Evolutionary conservation across 2,113 vertebrate species (phyloP).

Genomic region (Machaerirhynchus nigripectus): DNA sequence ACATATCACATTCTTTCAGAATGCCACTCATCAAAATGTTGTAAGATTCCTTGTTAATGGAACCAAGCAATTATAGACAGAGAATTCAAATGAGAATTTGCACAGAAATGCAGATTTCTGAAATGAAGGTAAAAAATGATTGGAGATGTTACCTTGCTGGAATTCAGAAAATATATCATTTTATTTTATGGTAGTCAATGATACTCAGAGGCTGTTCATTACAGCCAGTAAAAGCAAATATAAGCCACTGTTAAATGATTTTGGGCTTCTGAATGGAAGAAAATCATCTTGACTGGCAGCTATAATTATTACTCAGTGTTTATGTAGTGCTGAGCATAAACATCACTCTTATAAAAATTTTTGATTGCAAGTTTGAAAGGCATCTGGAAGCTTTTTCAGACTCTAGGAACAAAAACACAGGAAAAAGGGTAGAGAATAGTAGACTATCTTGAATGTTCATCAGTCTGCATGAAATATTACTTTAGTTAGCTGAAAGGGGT

Average conservation of each 20-base stretch:
- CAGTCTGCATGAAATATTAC: background rate
- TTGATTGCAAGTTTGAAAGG: background rate
- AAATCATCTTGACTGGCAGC: constrained; percentile 16
- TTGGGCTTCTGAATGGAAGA: background rate
- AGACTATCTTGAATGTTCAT: background rate
- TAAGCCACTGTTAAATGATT: background rate
- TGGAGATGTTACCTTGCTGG: background rate
- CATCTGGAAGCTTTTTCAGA: background rate
- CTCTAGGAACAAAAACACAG: background rate
- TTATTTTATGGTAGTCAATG: background rate
- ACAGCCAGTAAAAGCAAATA: background rate
- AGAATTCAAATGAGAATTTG: background rate
- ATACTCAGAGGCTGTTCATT: background rate
- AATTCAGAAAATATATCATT: background rate
- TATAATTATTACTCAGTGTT: constrained; percentile 3
- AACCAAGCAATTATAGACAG: background rate
- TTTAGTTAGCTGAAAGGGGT: background rate
- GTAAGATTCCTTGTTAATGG: background rate
- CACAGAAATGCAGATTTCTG: background rate
- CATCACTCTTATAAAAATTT: background rate
- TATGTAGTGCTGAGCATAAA: background rate
- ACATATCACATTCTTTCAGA: background rate
- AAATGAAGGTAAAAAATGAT: background rate
- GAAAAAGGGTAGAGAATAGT: background rate
- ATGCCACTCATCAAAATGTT: background rate